phyloP scores from a whole-genome alignment of 1,140 invertebrate genomes.

The Pogonus chalceus region DNA sequence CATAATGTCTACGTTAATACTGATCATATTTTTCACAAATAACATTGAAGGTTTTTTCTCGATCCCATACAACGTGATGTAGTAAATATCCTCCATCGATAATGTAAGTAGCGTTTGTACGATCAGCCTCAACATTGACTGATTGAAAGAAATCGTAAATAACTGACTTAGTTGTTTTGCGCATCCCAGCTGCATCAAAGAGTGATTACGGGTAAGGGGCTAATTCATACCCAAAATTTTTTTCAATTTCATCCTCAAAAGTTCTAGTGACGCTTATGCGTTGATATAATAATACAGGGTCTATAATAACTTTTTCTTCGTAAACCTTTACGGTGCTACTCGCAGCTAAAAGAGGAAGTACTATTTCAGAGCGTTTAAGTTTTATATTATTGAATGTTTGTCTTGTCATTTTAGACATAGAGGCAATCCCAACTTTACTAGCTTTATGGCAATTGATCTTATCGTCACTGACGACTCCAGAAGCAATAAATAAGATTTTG shows the following conservation, averaged over 20 bases:
- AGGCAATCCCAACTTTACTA: no score
- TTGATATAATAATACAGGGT: constrained; percentile 34
- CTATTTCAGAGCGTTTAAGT: no score
- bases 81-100: constrained; percentile 30
- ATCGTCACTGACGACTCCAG: no score
- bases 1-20: constrained; percentile 21
- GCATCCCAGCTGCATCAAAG: constrained; percentile 30
- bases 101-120: constrained; percentile 11
- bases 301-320: constrained; percentile 24
- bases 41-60: constrained; percentile 22
- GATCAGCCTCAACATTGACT: constrained; percentile 14
- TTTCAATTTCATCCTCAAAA: constrained; percentile 23
- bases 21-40: constrained; percentile 22
- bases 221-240: constrained; percentile 32
- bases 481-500: no score
- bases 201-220: constrained; percentile 26
- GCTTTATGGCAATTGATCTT: no score
- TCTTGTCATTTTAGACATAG: no score
- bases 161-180: constrained; percentile 31
- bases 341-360: no score
- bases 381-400: no score
- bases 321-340: constrained; percentile 26
- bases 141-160: constrained; percentile 26
- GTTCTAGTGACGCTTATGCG: constrained; percentile 23
- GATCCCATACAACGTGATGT: constrained; percentile 23